Evolutionary conservation across 2,888 invertebrate species (phyloP), one percentile per base, ranked within the genome.

Genomic region (Keiferia lycopersicella): DNA sequence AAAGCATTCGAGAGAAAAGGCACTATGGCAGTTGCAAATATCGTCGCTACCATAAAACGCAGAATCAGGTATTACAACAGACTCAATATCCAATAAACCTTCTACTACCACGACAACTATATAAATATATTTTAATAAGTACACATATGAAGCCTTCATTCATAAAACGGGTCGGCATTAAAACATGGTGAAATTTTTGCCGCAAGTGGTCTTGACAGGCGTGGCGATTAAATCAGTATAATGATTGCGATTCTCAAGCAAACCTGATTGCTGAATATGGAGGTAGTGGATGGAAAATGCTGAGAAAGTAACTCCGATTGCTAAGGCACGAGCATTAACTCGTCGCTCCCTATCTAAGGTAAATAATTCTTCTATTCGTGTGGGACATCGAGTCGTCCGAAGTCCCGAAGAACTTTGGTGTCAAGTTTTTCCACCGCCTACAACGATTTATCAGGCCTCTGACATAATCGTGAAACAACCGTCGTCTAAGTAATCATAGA

Each of bases 231-330:
- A 22, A 30, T 38, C 45, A 22, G 45, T 59, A 51, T 51, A 59
- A 59, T 59, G 59, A 59, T 61, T 48, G 48, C 61, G 45, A 50
- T 61, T 61, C 48, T 39, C 62, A 53, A 14, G 39, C 38, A 62
- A 62, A 62, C 62, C 62, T 34, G 62, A 20, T 53, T 20, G 6
- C 62, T 62, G 14, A 20, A 53, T 39, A 62, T 20, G 62, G 62
- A 3, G 26, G 10, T 20, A 8, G 30, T 51, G 22, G 18, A 39
- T 62, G 53, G 53, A 62, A 62, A 53, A 18, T 39, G 41, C 41
- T 39, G 59, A 18, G 51, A 53, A 34, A 56, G 56, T 56, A 41
- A 14, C 14, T 1, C 3, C 12, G 14, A n/a, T 41, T 14, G 2
- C 50, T 50, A n/a, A 14, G 50, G 6, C 20, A 14, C 48, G 3